phyloP scores from a whole-genome alignment of 1,140 invertebrate genomes.

The Mactra quadrangularis region DNA sequence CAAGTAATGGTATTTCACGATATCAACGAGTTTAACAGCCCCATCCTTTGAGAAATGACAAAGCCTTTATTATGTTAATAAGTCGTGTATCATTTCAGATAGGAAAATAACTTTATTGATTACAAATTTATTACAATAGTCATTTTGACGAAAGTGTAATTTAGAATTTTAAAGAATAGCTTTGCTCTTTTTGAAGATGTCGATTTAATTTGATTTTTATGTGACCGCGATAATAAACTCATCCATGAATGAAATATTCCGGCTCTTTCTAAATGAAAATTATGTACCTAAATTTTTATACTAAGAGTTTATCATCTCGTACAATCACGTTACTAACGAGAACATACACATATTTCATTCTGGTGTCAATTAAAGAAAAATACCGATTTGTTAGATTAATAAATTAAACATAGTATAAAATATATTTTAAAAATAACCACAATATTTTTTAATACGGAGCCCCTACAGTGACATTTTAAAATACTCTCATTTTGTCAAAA shows the following conservation, averaged over 20 bases:
- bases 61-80: slow-evolving; percentile 46
- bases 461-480: too few relatives aligned
- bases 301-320: not conserved
- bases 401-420: too few relatives aligned
- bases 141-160: slow-evolving; percentile 14
- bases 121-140: slow-evolving; percentile 3
- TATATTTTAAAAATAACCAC: too few relatives aligned
- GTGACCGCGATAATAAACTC: slow-evolving; percentile 25
- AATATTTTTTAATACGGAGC: too few relatives aligned
- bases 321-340: too few relatives aligned
- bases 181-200: slow-evolving; percentile 5
- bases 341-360: too few relatives aligned
- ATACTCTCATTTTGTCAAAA: too few relatives aligned
- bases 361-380: too few relatives aligned
- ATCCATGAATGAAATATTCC: slow-evolving; percentile 33
- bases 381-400: too few relatives aligned
- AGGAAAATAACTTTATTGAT: slow-evolving; percentile 19
- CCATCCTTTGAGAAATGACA: slow-evolving; percentile 26
- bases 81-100: slow-evolving; percentile 27
- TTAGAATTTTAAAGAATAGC: slow-evolving; percentile 16
- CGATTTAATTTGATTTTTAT: slow-evolving; percentile 6
- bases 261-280: slow-evolving; percentile 28
- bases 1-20: slow-evolving; percentile 36
- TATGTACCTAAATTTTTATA: slow-evolving; percentile 30
- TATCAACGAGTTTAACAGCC: slow-evolving; percentile 25